phyloP scores from a whole-genome alignment of 2,888 invertebrate species.

The Apantesis nais region DNA sequence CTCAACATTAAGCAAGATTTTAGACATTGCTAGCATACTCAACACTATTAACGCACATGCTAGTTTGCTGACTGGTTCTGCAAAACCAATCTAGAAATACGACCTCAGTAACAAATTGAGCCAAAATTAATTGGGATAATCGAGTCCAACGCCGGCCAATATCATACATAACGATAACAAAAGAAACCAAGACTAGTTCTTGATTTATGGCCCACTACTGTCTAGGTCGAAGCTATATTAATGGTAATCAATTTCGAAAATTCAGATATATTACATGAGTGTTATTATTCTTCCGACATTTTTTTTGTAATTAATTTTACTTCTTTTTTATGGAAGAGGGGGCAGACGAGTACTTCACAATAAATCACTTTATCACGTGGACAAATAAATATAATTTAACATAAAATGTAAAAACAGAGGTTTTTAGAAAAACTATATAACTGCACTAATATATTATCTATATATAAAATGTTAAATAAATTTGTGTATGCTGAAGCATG shows the following conservation, averaged over 20 bases:
- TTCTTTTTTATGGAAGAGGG: too few relatives aligned
- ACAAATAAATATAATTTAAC: not conserved
- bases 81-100: not conserved
- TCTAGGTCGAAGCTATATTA: slow-evolving; percentile 14
- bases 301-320: not conserved
- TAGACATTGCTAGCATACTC: not conserved
- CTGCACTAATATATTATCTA: too few relatives aligned
- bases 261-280: slow-evolving; percentile 2
- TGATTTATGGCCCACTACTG: slow-evolving; percentile 20
- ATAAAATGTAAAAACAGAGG: too few relatives aligned
- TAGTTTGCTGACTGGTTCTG: not conserved
- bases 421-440: too few relatives aligned
- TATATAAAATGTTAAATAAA: too few relatives aligned
- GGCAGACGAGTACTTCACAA: not conserved
- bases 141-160: slow-evolving; percentile 19
- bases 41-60: not conserved
- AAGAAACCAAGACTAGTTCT: slow-evolving; percentile 18
- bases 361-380: not conserved
- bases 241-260: slow-evolving; percentile 14
- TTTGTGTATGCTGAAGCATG: too few relatives aligned
- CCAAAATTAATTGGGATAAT: slow-evolving; percentile 18
- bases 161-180: slow-evolving; percentile 22
- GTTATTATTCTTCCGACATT: not conserved
- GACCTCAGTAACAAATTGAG: slow-evolving; percentile 7
- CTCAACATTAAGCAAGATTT: not conserved